Evolutionary conservation across 2,888 invertebrate species (phyloP).

Genomic region (Rhopalosiphum nymphaeae): DNA sequence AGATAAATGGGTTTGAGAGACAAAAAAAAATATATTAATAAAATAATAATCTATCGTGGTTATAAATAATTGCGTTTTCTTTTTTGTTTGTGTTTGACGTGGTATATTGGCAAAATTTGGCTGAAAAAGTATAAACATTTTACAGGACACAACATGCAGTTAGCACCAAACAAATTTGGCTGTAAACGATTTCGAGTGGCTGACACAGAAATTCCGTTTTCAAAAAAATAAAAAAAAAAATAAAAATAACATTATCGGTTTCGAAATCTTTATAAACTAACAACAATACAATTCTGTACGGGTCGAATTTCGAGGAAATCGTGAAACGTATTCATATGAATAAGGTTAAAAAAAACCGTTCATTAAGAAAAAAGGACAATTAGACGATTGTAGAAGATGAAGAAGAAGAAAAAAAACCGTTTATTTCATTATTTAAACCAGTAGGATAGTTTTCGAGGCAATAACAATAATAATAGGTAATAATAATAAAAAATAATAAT

Average conservation of each 20-base stretch:
- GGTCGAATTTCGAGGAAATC: not conserved
- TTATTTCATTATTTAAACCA: not conserved
- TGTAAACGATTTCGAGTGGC: not conserved
- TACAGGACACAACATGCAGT: not conserved
- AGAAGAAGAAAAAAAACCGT: not conserved
- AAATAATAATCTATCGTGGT: not conserved
- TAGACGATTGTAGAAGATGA: not conserved
- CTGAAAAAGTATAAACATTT: not conserved
- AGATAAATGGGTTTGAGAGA: not conserved
- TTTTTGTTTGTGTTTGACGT: not conserved
- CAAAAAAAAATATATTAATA: not conserved
- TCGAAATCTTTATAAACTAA: not conserved
- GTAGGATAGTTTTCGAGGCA: not conserved
- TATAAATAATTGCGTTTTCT: not conserved
- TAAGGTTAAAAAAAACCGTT: not conserved
- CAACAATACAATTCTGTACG: not conserved
- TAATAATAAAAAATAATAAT: not conserved
- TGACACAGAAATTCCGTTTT: not conserved
- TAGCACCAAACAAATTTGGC: not conserved
- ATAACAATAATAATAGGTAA: constrained; percentile 8
- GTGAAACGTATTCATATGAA: constrained; percentile 1
- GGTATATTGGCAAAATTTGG: not conserved
- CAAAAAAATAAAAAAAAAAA: not conserved
- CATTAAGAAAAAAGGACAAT: not conserved
- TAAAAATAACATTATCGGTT: not conserved